Conservation (phyloP, 1,140 invertebrate species). For the Scylla paramamosain region DNA sequence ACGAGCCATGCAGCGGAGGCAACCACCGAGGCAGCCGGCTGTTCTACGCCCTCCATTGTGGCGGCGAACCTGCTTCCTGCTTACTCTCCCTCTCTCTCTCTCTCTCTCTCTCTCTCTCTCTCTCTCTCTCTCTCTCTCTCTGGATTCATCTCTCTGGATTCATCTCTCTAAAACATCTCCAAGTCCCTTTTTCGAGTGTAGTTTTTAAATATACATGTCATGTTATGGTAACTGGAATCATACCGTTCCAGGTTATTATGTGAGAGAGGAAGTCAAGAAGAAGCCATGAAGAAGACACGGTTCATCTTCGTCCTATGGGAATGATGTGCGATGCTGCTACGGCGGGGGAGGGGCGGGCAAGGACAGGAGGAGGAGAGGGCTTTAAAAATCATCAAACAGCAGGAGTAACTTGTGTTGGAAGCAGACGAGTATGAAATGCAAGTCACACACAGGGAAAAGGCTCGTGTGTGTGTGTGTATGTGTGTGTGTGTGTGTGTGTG, state of each 20-base stretch:
- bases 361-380: not conserved
- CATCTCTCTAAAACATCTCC: no score
- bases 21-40: not conserved
- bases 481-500: not conserved
- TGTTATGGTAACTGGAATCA: no score
- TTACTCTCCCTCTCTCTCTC: not conserved
- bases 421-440: not conserved
- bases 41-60: slow-evolving; percentile 1
- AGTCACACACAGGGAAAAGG: not conserved
- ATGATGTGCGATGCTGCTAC: no score
- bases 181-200: no score
- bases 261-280: no score
- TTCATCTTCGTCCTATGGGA: no score
- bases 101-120: no score
- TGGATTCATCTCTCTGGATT: no score
- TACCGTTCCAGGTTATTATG: not conserved
- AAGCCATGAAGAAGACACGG: no score
- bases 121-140: no score
- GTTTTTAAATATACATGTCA: no score
- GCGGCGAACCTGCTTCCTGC: not conserved
- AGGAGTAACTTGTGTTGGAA: not conserved
- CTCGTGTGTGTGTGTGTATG: not conserved
- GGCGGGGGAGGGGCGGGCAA: no score
- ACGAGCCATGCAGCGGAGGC: not conserved
- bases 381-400: not conserved